Evolutionary conservation across 1,140 invertebrate genomes (phyloP).

Genomic region (Centruroides sculpturatus): DNA sequence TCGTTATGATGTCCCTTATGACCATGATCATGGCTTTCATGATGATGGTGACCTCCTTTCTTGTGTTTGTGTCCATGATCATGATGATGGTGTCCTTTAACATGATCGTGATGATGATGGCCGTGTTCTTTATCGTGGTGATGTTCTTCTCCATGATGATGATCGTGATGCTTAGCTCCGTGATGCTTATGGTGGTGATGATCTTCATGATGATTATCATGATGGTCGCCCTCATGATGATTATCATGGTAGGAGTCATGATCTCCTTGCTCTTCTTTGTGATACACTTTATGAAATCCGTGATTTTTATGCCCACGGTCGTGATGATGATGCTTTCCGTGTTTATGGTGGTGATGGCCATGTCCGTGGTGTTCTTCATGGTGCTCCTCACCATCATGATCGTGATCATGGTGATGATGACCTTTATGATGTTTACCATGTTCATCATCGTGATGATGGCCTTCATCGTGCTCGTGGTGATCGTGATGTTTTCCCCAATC

Average conservation of each 20-base stretch:
- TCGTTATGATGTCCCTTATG: background rate
- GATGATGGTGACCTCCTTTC: constrained; percentile 5
- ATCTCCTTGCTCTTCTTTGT: background rate
- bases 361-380: no score
- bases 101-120: constrained; percentile 16
- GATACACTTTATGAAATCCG: no score
- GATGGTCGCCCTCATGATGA: no score
- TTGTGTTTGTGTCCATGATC: constrained; percentile 27
- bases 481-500: no score
- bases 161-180: constrained; percentile 12
- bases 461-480: constrained; percentile 15
- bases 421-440: no score
- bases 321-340: no score
- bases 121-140: constrained; percentile 11
- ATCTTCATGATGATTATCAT: constrained; percentile 18
- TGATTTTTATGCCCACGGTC: no score
- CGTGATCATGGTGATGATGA: no score
- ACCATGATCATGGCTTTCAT: background rate
- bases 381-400: no score
- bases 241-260: no score
- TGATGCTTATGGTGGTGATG: constrained; percentile 15
- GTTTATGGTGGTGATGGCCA: no score
- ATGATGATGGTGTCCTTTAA: background rate
- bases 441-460: no score
- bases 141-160: constrained; percentile 11